phyloP scores from a whole-genome alignment of 2,113 vertebrate genomes.

The Ovis aries region DNA sequence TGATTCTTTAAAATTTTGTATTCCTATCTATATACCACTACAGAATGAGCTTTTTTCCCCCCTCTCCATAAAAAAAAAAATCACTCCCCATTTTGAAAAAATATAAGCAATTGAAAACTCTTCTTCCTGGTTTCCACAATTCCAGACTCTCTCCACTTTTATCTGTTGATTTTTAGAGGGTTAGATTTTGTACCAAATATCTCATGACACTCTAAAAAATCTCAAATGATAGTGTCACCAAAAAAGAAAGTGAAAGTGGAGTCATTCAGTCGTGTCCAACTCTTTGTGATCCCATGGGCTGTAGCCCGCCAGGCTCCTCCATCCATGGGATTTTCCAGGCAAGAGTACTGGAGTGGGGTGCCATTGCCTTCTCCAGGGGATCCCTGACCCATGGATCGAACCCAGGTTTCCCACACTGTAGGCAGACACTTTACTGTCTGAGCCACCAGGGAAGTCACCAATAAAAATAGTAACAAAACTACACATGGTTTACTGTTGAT shows the following conservation, averaged over 20 bases:
- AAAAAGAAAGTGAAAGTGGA: background rate
- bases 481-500: no score
- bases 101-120: background rate
- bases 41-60: background rate
- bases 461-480: no score
- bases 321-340: no score
- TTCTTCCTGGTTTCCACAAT: background rate
- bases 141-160: background rate
- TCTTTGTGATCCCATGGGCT: no score
- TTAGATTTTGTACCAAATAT: background rate
- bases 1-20: background rate
- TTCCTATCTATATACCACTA: background rate
- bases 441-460: no score
- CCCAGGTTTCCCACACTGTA: no score
- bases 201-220: background rate
- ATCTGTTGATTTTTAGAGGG: background rate
- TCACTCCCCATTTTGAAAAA: background rate
- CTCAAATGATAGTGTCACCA: background rate
- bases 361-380: background rate
- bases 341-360: no score
- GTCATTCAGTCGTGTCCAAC: no score
- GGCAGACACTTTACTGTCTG: fast-evolving
- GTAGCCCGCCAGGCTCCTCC: no score
- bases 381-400: no score
- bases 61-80: background rate